Base-by-base conservation (phyloP, 2,797 vertebrate genomes). In the Hirundo rustica region DNA sequence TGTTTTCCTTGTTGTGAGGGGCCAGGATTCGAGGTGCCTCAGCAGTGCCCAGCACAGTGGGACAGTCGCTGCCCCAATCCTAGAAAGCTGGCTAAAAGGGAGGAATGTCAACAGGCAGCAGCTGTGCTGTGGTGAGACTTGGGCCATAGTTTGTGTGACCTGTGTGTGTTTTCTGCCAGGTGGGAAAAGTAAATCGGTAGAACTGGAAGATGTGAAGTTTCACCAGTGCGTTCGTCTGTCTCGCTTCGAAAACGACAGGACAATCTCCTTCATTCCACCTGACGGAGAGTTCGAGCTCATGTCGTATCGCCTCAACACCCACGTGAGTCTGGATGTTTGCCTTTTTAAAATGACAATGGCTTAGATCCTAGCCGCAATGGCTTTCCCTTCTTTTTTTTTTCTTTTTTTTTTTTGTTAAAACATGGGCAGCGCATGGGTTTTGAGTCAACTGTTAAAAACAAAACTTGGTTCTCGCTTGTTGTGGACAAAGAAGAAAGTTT, bases 261-360 rank as follows among this genome's bases (percentile, higher is more conserved):
- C 99, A 10, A 99, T 99, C 97, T 99, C 99, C 79, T 99, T 99
- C 96, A 99, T 99, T 57, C 99, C 99, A 0, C 99, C 99, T 0
- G 99, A 99, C 3, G 99, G 99, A 58, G 99, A 99, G 97, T 99
- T 99, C 91, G 99, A 99, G 89, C 98, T 99, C 94, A 99, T 99
- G 99, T 99, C 99, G 0, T 99, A 99, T 79, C 98, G 99, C 8
- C 98, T 99, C 34, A 99, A 99, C 68, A 99, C 99, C 47, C 99
- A 99, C 0, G 99, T 99, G 95, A 98, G 99, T 98, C 48, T 75
- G 62, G 7, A 1, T 40, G 5, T 30, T 16, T 38, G 78, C 22
- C 21, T 44, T 54, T 36, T 16, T 5, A 2, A 5, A 19, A 2
- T 9, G 26, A 21, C 1, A 14, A 3, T 9, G 11, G 3, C 65